Conservation (phyloP, 2,113 vertebrate genomes). For the Arvicanthis niloticus region DNA sequence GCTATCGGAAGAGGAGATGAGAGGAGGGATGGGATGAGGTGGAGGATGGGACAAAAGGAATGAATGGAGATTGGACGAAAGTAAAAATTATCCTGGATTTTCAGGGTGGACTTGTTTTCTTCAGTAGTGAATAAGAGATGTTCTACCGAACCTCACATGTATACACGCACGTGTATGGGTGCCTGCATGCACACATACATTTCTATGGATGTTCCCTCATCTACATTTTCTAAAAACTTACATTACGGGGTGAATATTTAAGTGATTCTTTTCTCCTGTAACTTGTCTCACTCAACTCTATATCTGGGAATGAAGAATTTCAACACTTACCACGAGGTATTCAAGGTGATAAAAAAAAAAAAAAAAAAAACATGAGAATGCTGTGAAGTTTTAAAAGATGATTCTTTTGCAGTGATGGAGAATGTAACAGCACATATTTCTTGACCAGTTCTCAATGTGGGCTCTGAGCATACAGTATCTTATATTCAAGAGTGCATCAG, state of each 20-base stretch:
- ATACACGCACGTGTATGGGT: too few relatives aligned
- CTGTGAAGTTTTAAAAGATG: not conserved
- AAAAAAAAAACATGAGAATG: not conserved
- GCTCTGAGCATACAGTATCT: not conserved
- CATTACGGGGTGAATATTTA: not conserved
- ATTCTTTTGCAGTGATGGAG: not conserved
- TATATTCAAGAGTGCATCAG: not conserved
- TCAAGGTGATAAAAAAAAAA: not conserved
- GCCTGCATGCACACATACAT: too few relatives aligned
- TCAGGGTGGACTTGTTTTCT: not conserved
- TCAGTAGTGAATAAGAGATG: not conserved
- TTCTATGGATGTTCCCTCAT: not conserved
- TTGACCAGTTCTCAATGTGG: not conserved
- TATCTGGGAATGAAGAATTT: not conserved
- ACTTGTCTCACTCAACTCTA: not conserved
- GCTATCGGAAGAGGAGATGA: not conserved
- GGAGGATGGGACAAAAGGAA: not conserved
- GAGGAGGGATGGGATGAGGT: not conserved
- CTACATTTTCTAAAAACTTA: not conserved
- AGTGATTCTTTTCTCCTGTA: not conserved
- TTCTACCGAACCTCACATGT: fast-evolving
- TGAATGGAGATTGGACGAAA: constrained; percentile 42
- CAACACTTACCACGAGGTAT: not conserved
- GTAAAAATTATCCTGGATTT: constrained; percentile 34
- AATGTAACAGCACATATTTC: not conserved